Evolutionary conservation across 2,888 invertebrate species (phyloP).

Genomic region (Lasioglossum vierecki): DNA sequence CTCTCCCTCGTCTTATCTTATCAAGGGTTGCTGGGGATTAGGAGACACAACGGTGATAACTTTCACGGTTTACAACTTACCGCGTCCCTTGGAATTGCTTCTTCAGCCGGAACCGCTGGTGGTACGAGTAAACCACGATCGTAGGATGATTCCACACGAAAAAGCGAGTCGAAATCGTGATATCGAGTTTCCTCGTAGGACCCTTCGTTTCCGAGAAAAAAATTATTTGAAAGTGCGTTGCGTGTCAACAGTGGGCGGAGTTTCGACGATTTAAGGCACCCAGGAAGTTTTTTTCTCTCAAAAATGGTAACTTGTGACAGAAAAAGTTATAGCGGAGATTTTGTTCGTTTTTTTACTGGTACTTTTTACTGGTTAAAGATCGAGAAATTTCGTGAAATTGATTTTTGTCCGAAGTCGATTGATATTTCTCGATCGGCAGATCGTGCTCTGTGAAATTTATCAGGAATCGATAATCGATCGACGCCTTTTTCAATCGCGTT

Average conservation of each 20-base stretch:
- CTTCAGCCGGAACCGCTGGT: slow-evolving; percentile 25
- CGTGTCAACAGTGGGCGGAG: neutral
- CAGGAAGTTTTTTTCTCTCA: neutral
- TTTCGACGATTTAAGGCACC: neutral
- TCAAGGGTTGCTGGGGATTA: slow-evolving; percentile 48
- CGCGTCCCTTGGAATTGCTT: slow-evolving; percentile 74
- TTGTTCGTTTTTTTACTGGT: neutral
- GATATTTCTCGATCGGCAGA: neutral
- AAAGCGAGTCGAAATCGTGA: neutral
- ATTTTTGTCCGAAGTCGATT: neutral
- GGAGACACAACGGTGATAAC: slow-evolving; percentile 45
- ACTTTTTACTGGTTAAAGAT: too few species aligned
- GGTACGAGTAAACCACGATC: too few species aligned
- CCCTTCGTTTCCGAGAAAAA: neutral
- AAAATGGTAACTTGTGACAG: neutral
- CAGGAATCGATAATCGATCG: slow-evolving; percentile 13
- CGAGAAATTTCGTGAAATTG: neutral
- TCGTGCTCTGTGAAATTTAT: neutral
- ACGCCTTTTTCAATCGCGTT: slow-evolving; percentile 1
- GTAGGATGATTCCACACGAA: neutral
- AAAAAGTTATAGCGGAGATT: neutral
- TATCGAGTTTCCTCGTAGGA: neutral
- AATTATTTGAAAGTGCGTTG: neutral
- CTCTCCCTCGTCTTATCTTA: slow-evolving; percentile 70
- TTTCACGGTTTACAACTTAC: slow-evolving; percentile 49